These are phyloP conservation scores for Catharus fuscescens DNA, from an alignment of 2,113 vertebrate species.

Conservation along the genomic window DNA sequence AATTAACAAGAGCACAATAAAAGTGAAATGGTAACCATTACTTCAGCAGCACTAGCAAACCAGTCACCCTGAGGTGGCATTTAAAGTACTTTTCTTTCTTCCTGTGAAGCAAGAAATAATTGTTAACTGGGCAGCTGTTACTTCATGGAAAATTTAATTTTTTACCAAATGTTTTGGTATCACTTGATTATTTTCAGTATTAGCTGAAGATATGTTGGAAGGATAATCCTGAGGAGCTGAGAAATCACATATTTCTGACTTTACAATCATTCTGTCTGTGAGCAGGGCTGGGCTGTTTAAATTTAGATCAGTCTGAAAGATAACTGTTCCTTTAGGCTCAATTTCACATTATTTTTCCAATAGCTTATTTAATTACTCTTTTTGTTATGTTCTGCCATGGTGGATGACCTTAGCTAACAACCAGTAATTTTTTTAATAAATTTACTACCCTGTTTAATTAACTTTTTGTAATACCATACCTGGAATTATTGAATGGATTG, in stretches of 20 bases:
- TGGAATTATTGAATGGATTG: background rate
- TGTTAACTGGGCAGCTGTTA: background rate
- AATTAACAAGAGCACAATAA: slow-evolving; percentile 25
- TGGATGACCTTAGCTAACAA: slow-evolving; percentile 20
- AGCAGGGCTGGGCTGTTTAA: background rate
- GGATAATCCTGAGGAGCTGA: background rate
- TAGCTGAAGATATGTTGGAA: background rate
- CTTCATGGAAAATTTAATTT: background rate
- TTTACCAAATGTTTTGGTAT: background rate
- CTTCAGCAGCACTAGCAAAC: background rate
- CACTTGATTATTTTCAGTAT: background rate
- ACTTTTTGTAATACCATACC: background rate
- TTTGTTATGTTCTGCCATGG: background rate
- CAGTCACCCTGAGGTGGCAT: background rate
- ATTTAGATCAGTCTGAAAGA: slow-evolving; percentile 11
- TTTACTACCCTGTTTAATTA: background rate
- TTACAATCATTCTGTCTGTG: background rate
- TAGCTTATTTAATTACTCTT: background rate
- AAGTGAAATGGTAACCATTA: slow-evolving; percentile 4
- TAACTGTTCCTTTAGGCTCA: background rate
- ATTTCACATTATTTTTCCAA: slow-evolving; percentile 15
- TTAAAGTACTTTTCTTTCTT: background rate
- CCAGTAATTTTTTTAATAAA: background rate
- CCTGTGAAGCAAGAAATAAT: background rate
- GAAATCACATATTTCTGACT: background rate